Conservation (phyloP, 2,888 invertebrate species). For the Protonemura montana region DNA sequence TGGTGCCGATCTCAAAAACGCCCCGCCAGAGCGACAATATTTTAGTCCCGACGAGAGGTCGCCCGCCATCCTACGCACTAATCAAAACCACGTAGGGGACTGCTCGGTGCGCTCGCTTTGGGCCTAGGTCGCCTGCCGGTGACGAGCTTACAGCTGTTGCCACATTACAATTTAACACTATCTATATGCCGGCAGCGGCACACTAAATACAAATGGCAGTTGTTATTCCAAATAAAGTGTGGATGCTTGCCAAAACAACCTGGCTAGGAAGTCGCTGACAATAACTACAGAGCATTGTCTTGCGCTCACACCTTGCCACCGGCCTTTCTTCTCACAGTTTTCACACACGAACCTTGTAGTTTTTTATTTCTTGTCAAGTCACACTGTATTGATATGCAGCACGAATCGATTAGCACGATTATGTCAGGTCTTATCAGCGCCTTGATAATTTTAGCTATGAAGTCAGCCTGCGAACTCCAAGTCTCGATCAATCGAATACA, state of each 20-base stretch:
- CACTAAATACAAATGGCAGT: slow-evolving; percentile 9
- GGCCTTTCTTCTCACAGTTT: not conserved
- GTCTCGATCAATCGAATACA: not conserved
- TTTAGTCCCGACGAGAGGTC: not conserved
- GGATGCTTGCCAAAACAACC: slow-evolving; percentile 37
- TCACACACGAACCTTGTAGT: not conserved
- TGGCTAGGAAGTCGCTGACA: slow-evolving; percentile 29
- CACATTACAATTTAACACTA: not conserved
- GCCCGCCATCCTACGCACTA: not conserved
- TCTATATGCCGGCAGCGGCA: not conserved
- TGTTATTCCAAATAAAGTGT: slow-evolving; percentile 36
- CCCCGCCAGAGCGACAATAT: not conserved
- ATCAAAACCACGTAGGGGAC: not conserved
- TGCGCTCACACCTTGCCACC: not conserved
- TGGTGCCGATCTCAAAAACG: not conserved
- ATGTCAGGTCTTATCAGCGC: not conserved
- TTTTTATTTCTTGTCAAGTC: not conserved
- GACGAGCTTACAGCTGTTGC: not conserved
- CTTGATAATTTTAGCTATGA: not conserved
- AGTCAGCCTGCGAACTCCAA: not conserved
- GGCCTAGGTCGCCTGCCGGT: not conserved
- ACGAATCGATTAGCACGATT: not conserved
- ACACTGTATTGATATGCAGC: not conserved
- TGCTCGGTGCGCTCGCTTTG: not conserved
- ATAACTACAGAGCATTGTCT: slow-evolving; percentile 15